Base-by-base conservation (phyloP, 1,140 invertebrate species). In the Anthonomus grandis region DNA sequence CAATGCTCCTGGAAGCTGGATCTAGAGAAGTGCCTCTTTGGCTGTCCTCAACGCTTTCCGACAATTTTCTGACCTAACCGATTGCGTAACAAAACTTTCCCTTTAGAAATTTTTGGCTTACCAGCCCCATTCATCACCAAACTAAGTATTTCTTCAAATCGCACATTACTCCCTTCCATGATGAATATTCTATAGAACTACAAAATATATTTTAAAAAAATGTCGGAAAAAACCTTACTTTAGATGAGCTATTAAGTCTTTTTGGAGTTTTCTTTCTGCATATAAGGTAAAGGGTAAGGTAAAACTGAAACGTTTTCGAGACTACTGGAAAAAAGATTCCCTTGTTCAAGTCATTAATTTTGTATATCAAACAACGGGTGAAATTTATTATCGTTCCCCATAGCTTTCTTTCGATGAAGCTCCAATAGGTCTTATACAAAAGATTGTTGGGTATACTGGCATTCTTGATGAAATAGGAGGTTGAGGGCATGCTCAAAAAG, bases 341-440 rank as follows among this genome's bases (percentile, higher is more conserved):
- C 36, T 45, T 10, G 22, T 46, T 34, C 38, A 54, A 25, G 39
- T 65, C 12, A 51, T 65, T 24, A 42, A 57, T 53, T 61, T 47
- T 66, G 65, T 60, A 46, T 60, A 66, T 48, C 50, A 63, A 3
- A 65, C 47, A 63, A 66, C 63, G 57, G 46, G 27, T 12, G n/a
- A 21, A 6, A 56, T 62, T 13, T 65, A 61, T 54, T 54, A 58
- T 22, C 61, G 59, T n/a, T 13, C 39, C 4, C 38, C 36, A 47
- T 19, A 62, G 18, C 17, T 68, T 8, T 53, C 21, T 5, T 31
- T 63, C 19, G 61, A 65, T 41, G 63, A 66, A 19, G n/a, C n/a
- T n/a, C n/a, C n/a, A n/a, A n/a, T n/a, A n/a, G n/a, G n/a, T n/a
- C n/a, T n/a, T n/a, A n/a, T n/a, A n/a, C n/a, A 8, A 52, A 52